Base-by-base conservation (phyloP, 2,888 invertebrate genomes). In the Cryptus viduatorius region DNA sequence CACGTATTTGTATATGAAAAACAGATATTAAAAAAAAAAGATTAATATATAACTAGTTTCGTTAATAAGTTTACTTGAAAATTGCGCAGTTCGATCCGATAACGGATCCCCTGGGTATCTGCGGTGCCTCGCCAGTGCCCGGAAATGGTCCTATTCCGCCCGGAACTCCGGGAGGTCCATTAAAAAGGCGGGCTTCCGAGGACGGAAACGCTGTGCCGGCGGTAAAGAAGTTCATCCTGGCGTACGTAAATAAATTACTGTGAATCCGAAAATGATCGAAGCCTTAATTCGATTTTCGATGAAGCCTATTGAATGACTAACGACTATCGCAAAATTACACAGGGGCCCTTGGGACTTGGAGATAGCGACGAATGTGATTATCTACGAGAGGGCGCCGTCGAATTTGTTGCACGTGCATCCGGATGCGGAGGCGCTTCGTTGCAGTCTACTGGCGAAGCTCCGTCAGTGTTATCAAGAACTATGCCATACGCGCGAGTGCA, bases 291-390 rank as follows among this genome's bases (percentile, higher is more conserved):
- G 37, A 37, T 64, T 44, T 3, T 72, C 5, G n/a, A 29, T 53
- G 37, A 71, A 53, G 42, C 14, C 10, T 14, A n/a, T 53, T 24
- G 16, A 48, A 48, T 12, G 14, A 24, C 56, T 29, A 19, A 4
- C 29, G 29, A 24, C 14, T 19, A 24, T 24, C 24, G 24, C 24
- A 53, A n/a, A 75, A 84, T 44, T 87, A 79, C 89, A 64, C 87
- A 95, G 95, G 46, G 98, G 98, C 3, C 98, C 98, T 4, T 99
- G 99, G 98, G 98, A 99, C 94, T 95, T 99, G 91, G 98, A 98
- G 93, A 96, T 98, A 79, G 96, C 97, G 69, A 98, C 98, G 53
- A 99, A 99, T 95, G 97, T 97, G 83, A 97, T 98, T 72, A 97
- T 98, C 89, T 96, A 96, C 92, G 99, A 99, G 94, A 95, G 98